phyloP scores from a whole-genome alignment of 2,113 vertebrate genomes.

The Cephalophus harveyi region DNA sequence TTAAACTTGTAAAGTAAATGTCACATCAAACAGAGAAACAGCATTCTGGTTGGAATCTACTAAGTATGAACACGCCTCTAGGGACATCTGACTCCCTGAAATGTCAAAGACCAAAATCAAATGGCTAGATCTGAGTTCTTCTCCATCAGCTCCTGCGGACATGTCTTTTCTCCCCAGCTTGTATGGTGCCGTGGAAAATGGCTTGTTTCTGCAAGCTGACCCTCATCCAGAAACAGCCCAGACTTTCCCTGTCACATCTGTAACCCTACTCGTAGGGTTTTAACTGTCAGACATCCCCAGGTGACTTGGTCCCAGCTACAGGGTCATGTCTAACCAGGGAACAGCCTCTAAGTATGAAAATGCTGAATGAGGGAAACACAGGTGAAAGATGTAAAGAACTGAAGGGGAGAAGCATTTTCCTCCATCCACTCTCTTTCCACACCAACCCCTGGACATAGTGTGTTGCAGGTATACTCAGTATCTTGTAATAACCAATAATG shows the following conservation, averaged over 20 bases:
- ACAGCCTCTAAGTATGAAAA: not conserved
- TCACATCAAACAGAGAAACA: not conserved
- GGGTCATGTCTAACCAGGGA: not conserved
- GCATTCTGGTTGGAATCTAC: not conserved
- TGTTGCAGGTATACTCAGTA: not conserved
- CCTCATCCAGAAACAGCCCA: no score
- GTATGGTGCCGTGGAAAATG: fast-evolving
- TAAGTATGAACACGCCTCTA: not conserved
- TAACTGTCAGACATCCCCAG: not conserved
- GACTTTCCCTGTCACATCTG: fast-evolving
- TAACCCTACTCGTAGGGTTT: no score
- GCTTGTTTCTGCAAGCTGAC: not conserved
- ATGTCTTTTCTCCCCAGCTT: no score
- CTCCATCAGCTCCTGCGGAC: fast-evolving
- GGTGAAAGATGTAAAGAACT: not conserved
- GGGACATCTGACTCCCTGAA: not conserved
- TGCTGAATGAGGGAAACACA: not conserved
- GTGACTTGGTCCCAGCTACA: not conserved
- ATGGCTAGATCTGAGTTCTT: not conserved
- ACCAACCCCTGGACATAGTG: not conserved
- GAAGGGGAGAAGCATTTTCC: not conserved
- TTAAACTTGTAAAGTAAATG: not conserved
- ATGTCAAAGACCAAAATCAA: not conserved
- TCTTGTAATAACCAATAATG: not conserved
- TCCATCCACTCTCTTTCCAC: not conserved